Evolutionary conservation across 2,888 invertebrate genomes (phyloP).

Genomic region (Nematopogon swammerdamellus): DNA sequence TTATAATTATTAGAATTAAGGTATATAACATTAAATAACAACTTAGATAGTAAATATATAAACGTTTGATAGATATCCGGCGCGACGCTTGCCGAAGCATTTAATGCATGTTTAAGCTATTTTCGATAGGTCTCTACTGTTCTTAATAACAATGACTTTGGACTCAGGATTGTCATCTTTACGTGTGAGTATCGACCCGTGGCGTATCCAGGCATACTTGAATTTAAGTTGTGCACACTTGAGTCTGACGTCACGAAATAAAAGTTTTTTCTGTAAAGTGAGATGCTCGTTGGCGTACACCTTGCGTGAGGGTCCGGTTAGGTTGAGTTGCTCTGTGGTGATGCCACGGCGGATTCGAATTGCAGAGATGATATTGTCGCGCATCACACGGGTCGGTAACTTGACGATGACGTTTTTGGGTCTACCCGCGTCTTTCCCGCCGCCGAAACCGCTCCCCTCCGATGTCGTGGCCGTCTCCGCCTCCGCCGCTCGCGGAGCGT

Average conservation of each 20-base stretch:
- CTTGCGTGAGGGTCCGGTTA: neutral
- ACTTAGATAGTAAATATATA: too few species aligned
- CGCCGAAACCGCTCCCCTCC: neutral
- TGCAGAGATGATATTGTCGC: conserved; percentile 1
- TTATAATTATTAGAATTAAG: too few species aligned
- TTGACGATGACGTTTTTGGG: neutral
- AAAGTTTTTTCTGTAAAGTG: neutral
- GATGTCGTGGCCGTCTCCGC: neutral
- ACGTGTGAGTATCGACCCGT: neutral
- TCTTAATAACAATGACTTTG: neutral
- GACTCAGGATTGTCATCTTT: neutral
- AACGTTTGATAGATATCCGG: too few species aligned
- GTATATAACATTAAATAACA: too few species aligned
- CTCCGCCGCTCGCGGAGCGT: neutral
- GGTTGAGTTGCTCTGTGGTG: neutral
- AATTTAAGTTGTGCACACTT: neutral
- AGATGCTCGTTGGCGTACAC: conserved; percentile 3
- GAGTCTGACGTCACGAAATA: neutral
- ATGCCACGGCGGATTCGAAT: neutral
- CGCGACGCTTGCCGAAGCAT: too few species aligned
- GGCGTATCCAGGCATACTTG: neutral
- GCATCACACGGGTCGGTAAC: neutral
- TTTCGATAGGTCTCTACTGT: neutral
- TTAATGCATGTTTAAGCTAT: too few species aligned
- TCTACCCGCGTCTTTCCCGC: neutral